Conservation (phyloP, 1,140 invertebrate species). For the Drosophila kikkawai region DNA sequence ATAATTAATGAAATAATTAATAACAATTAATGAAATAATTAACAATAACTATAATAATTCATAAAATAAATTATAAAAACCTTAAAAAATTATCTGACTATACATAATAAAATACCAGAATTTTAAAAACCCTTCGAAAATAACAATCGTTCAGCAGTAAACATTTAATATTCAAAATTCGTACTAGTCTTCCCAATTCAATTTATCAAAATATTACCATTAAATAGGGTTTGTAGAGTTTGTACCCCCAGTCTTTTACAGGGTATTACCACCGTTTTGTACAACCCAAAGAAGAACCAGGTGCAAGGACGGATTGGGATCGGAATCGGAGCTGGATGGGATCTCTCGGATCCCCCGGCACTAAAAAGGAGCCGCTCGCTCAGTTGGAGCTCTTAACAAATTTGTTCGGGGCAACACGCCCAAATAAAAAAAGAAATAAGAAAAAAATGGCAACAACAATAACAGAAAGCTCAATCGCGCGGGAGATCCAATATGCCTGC, state of each 20-base stretch:
- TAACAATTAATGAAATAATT: background rate
- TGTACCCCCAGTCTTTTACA: background rate
- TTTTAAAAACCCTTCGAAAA: background rate
- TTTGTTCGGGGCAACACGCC: conserved; percentile 83
- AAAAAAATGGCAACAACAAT: conserved; percentile 32
- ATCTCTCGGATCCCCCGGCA: conserved; percentile 31
- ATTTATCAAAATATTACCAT: too few relatives aligned
- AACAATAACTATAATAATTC: background rate
- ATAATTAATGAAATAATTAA: background rate
- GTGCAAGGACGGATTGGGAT: conserved; percentile 62
- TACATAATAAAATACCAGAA: background rate
- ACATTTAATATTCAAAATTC: background rate
- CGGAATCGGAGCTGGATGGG: background rate
- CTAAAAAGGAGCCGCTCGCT: conserved; percentile 82
- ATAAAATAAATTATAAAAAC: background rate
- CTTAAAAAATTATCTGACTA: background rate
- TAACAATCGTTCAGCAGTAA: background rate
- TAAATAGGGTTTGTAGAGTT: too few relatives aligned
- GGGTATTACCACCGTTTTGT: conserved; percentile 13
- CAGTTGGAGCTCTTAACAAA: conserved; percentile 84
- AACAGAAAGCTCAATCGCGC: conserved; percentile 13
- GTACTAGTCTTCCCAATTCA: background rate
- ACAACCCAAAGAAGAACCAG: conserved; percentile 23
- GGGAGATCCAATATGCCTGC: conserved; percentile 45
- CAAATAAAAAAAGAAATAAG: conserved; percentile 31